Evolutionary conservation across 1,140 invertebrate species (phyloP), one percentile per base, ranked within the genome.

Genomic region (Probaryconus sp.): DNA sequence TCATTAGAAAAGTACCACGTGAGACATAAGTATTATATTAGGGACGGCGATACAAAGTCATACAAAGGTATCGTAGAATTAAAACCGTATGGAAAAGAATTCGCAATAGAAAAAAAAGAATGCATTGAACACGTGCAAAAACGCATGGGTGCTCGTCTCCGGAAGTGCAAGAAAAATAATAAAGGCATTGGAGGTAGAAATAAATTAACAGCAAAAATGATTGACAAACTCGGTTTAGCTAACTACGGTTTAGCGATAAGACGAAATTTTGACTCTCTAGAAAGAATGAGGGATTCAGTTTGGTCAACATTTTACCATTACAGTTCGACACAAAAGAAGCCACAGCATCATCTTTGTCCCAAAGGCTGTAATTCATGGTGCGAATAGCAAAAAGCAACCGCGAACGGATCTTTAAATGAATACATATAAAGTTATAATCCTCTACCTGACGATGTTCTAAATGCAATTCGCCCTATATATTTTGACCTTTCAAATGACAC

Each of bases 41-140:
- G 28, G 4, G n/a, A 31, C n/a, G n/a, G 2, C n/a, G 28, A 31
- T 31, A 7, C 28, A 31, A 31, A 31, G n/a, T 7, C 33, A 3
- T 37, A 4, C n/a, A 37, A 37, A 9, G 33, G 10, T n/a, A 16
- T 37, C 14, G 3, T 37, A 5, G 10, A 37, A 7, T 11, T 13
- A 3, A 37, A 14, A 3, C 10, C 33, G 9, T 37, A 37, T 14
- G 33, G 33, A 3, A n/a, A 31, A 2, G n/a, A 31, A 31, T 11
- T 30, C 6, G 10, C 14, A 33, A 3, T 51, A 11, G 16, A 20
- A 11, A 51, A 55, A 18, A 37, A 33, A 13, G 47, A 55, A 16
- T 24, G 26, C 13, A 37, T 55, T 13, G 20, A 10, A 21, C 50
- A 55, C 21, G 11, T 55, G 3, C 21, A 31, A 1, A 55, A 55